These are phyloP conservation scores for Cephalopholis sonnerati DNA, from an alignment of 2,113 vertebrate genomes.

Conservation along the genomic window DNA sequence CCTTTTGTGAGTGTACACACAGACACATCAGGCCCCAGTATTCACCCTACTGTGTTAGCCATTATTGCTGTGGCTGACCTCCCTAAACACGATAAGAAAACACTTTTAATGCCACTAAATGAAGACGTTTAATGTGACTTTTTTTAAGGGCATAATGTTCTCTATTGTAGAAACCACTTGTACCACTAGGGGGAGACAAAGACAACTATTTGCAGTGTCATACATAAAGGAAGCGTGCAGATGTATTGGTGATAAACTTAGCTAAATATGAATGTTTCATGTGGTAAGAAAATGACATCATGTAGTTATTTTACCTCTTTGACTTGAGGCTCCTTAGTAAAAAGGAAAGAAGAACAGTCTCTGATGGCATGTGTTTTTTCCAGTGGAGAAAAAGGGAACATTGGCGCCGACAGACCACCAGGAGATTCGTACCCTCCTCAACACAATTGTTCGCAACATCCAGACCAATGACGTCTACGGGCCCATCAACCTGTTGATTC, in stretches of 20 bases:
- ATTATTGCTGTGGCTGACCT: not conserved
- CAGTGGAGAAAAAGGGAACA: slow-evolving; percentile 87
- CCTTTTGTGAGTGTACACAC: slow-evolving; percentile 88
- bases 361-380: not conserved
- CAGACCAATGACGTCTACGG: slow-evolving; percentile 94
- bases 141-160: not conserved
- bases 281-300: not conserved
- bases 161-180: not conserved
- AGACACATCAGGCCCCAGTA: too few relatives aligned
- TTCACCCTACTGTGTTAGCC: not conserved
- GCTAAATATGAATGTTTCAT: not conserved
- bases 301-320: not conserved
- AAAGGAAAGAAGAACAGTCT: not conserved
- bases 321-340: not conserved
- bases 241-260: not conserved
- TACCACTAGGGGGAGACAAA: slow-evolving; percentile 18
- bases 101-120: not conserved
- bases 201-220: not conserved
- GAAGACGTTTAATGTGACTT: too few relatives aligned
- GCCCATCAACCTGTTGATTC: slow-evolving; percentile 90
- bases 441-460: slow-evolving; percentile 91
- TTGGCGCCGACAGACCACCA: slow-evolving; percentile 87
- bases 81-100: not conserved
- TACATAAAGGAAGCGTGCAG: not conserved
- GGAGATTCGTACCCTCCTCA: slow-evolving; percentile 88